phyloP scores from a whole-genome alignment of 2,888 invertebrate genomes.

The Drosophila leonis region DNA sequence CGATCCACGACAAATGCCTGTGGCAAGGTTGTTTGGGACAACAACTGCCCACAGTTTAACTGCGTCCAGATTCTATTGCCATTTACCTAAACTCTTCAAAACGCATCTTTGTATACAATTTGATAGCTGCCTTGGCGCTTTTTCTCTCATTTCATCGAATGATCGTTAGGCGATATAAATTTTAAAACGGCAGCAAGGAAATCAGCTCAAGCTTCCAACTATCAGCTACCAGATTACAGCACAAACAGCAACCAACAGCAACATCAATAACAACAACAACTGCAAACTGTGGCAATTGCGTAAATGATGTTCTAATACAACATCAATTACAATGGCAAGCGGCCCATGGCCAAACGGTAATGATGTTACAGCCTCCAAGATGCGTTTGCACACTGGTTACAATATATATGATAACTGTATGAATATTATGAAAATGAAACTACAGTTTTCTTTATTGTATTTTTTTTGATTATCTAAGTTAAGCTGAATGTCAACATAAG shows the following conservation, averaged over 20 bases:
- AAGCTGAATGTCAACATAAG: no score
- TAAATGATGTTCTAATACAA: constrained; percentile 81
- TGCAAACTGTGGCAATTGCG: constrained; percentile 73
- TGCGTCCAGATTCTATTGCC: constrained; percentile 26
- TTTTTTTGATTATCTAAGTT: neutral
- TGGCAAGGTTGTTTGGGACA: constrained; percentile 59
- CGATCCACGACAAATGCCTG: constrained; percentile 49
- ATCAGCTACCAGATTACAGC: constrained; percentile 54
- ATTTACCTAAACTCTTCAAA: constrained; percentile 34
- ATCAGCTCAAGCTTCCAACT: constrained; percentile 40
- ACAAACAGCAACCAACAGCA: constrained; percentile 23
- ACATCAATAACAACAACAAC: constrained; percentile 28
- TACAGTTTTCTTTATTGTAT: no score
- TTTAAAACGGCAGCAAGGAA: constrained; percentile 49
- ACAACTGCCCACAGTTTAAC: constrained; percentile 34
- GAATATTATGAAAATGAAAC: neutral
- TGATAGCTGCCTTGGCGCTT: constrained; percentile 49
- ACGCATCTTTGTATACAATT: constrained; percentile 39
- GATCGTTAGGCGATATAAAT: constrained; percentile 57
- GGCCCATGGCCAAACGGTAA: constrained; percentile 74
- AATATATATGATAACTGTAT: neutral
- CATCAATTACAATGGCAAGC: constrained; percentile 79
- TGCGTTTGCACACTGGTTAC: constrained; percentile 52
- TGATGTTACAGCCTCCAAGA: constrained; percentile 68
- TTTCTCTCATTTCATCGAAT: constrained; percentile 34